Conservation (phyloP, 2,113 vertebrate species). For the Hemicordylus capensis region DNA sequence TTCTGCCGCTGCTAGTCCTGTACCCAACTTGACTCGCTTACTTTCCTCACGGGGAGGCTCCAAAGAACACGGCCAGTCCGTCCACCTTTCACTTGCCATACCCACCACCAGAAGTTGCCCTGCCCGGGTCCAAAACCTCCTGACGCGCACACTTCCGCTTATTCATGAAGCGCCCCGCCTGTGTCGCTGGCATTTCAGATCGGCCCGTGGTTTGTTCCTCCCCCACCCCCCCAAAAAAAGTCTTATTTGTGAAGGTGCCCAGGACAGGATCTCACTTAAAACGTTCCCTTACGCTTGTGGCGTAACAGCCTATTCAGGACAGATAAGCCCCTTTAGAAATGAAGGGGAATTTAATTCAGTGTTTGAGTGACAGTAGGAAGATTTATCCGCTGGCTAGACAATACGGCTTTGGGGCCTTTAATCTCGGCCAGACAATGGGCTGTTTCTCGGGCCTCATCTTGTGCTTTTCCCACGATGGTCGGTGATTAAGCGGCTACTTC, state of each 20-base stretch:
- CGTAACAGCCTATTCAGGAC: slow-evolving; percentile 95
- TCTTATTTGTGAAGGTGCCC: slow-evolving; percentile 86
- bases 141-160: too few species aligned
- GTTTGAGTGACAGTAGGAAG: slow-evolving; percentile 99
- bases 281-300: slow-evolving; percentile 90
- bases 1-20: too few species aligned
- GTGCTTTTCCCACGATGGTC: slow-evolving; percentile 97
- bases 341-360: slow-evolving; percentile 97
- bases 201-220: slow-evolving; percentile 65
- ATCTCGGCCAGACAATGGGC: slow-evolving; percentile 96
- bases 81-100: too few species aligned
- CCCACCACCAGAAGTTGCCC: too few species aligned
- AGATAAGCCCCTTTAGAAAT: slow-evolving; percentile 99
- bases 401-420: slow-evolving; percentile 96
- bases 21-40: too few species aligned
- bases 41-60: too few species aligned
- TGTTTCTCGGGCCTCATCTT: slow-evolving; percentile 87
- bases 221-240: slow-evolving; percentile 60
- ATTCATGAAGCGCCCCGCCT: not conserved
- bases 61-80: too few species aligned
- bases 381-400: slow-evolving; percentile 97
- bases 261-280: slow-evolving; percentile 84
- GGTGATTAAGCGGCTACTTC: slow-evolving; percentile 88
- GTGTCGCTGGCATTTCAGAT: not conserved
- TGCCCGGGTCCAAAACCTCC: too few species aligned